Base-by-base conservation (phyloP, 30 jellyfish, hydroid and myxozoan genomes). In the Catostylus mosaicus region DNA sequence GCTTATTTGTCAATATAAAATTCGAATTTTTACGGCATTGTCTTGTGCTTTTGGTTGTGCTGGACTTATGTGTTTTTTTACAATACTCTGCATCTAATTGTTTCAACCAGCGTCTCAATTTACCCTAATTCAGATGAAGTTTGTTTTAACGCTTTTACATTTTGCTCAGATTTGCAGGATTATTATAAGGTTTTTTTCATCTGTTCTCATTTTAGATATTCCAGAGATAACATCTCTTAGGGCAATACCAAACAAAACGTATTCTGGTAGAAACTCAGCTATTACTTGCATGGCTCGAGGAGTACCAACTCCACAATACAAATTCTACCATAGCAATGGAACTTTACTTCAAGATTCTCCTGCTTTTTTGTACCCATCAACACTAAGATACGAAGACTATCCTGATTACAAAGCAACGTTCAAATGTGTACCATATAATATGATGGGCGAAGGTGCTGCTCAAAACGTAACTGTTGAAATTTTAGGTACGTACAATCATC, bases 401-500 rank as follows among this genome's bases (percentile, higher is more conserved):
- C 56, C 33, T 7, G 24, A 22, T 12, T 68, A 68, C 27, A 35
- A 64, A 22, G 65, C 80, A 10, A 68, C 0, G 16, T 68, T 34
- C 33, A 38, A 38, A 12, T 68, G 80, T 35, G 64, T 68, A 20
- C 80, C 80, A 23, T 35, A 68, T 38, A 68, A 68, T 24, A 68
- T 35, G 38, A 35, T 68, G 37, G 80, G 80, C 0, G 61, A 68
- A 12, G 80, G 80, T 12, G 64, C 36, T 27, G 36, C 80, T 12
- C 45, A 43, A 33, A 33, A 30, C 0, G 35, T 68, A 36, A 35
- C 63, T 12, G 65, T 68, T 68, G 80, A 68, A 7, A 68, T 68
- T 38, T 38, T 33, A 34, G 80, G 80, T 68, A 23, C 35, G 45
- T 68, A 0, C n/a, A n/a, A n/a, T n/a, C n/a, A n/a, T n/a, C n/a